phyloP scores from a whole-genome alignment of 1,140 invertebrate genomes.

The Macrostomum lignano region DNA sequence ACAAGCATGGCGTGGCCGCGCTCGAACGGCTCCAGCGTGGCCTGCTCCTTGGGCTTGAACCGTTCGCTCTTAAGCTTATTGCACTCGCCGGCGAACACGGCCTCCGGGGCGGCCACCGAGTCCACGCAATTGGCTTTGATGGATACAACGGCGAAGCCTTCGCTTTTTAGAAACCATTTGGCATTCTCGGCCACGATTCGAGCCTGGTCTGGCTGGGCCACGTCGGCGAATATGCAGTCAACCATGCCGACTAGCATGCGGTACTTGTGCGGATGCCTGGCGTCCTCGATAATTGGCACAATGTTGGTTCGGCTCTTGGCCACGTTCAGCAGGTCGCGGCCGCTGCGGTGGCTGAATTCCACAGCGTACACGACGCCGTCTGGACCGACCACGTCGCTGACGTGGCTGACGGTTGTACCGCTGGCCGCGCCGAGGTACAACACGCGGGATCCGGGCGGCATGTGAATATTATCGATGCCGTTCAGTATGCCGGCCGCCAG shows the following conservation, averaged over 20 bases:
- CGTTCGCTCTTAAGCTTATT: conserved; percentile 72
- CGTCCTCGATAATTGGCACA: conserved; percentile 96
- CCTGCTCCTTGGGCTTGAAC: conserved; percentile 80
- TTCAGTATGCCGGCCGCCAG: conserved; percentile 83
- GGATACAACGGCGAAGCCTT: conserved; percentile 33
- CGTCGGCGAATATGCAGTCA: conserved; percentile 52
- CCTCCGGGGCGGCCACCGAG: conserved; percentile 79
- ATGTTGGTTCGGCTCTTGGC: conserved; percentile 93
- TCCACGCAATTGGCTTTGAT: conserved; percentile 82
- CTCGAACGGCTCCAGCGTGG: conserved; percentile 91
- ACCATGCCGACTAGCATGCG: conserved; percentile 66
- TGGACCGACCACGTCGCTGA: conserved; percentile 84
- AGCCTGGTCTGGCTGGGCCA: conserved; percentile 93
- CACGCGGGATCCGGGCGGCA: conserved; percentile 72
- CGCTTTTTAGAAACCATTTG: conserved; percentile 81
- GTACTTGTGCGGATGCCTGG: conserved; percentile 90
- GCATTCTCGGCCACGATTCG: conserved; percentile 86
- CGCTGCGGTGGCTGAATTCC: conserved; percentile 87
- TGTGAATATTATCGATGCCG: conserved; percentile 81
- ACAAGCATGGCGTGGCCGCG: conserved; percentile 93
- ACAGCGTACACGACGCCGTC: conserved; percentile 93
- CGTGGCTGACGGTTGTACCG: conserved; percentile 93
- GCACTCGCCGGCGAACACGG: conserved; percentile 84
- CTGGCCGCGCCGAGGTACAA: conserved; percentile 92
- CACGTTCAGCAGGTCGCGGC: conserved; percentile 73